Base-by-base conservation (phyloP, 1,140 invertebrate species). In the Heterodera carotae region DNA sequence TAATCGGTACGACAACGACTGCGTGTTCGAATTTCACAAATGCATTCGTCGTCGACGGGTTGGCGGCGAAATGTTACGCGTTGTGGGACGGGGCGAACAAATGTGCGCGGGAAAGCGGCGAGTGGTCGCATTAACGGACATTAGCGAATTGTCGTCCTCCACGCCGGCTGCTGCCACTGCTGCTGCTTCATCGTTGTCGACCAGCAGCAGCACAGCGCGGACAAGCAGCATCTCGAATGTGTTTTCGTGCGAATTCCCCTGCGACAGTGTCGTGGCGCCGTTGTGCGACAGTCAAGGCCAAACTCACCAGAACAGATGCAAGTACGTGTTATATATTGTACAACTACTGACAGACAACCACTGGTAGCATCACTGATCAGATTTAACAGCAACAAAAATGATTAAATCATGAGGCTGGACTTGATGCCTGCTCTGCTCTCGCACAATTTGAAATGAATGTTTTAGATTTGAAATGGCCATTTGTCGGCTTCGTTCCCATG, bases 281-380 rank as follows among this genome's bases (percentile, higher is more conserved):
- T 27, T 87, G 69, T 83, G 84, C 80, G 80, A 81, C 59, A 73
- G 53, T 69, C 39, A 69, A 18, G 82, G 69, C 22, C 48, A 56
- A 36, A 81, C 80, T 1, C 80, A 81, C 59, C 68, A 80, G 56
- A 81, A 81, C 60, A 39, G 34, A 27, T 81, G 80, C 68, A 81
- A 81, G 78, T 80, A 39, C 29, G 70, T n/a, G n/a, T n/a, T n/a
- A n/a, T n/a, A n/a, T n/a, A n/a, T n/a, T n/a, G n/a, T n/a, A n/a
- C n/a, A n/a, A n/a, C n/a, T 73, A 43, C 39, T 39, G 34, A 36
- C 53, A 12, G 22, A 34, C 29, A 8, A 27, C 25, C 12, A 70
- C 25, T 69, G 39, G 43, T 15, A 27, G 22, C 22, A 15, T 18
- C 33, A 71, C 10, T 56, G 22, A 25, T n/a, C 39, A 43, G n/a